Evolutionary conservation across 1,140 invertebrate genomes (phyloP).

Genomic region (Centruroides vittatus): DNA sequence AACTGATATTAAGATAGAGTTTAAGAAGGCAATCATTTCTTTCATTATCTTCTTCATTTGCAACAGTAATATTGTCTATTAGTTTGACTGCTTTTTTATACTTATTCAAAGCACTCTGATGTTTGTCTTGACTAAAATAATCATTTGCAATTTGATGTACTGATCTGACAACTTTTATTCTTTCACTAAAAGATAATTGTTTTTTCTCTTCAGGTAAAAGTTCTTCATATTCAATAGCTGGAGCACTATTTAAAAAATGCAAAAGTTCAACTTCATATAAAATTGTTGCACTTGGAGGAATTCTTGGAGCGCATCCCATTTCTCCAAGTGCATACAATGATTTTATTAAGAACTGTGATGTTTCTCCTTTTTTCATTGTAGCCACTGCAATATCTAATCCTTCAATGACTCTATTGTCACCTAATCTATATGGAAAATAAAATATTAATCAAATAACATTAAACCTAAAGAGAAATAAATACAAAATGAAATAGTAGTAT

Average conservation of each 20-base stretch:
- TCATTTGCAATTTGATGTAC: slow-evolving; percentile 47
- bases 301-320: slow-evolving; percentile 44
- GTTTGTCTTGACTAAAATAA: slow-evolving; percentile 55
- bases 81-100: slow-evolving; percentile 52
- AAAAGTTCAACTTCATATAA: slow-evolving; percentile 14
- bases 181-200: slow-evolving; percentile 49
- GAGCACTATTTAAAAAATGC: slow-evolving; percentile 64
- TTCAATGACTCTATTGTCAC: slow-evolving; percentile 29
- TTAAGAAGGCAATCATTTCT: slow-evolving; percentile 50
- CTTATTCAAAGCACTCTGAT: slow-evolving; percentile 56
- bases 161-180: slow-evolving; percentile 45
- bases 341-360: slow-evolving; percentile 46
- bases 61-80: slow-evolving; percentile 21
- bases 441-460: too few relatives aligned
- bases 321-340: slow-evolving; percentile 48
- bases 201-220: slow-evolving; percentile 52
- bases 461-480: too few relatives aligned
- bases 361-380: slow-evolving; percentile 48
- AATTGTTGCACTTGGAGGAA: slow-evolving; percentile 35
- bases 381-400: slow-evolving; percentile 48
- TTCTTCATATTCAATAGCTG: slow-evolving; percentile 64
- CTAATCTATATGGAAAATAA: not conserved
- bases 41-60: slow-evolving; percentile 35
- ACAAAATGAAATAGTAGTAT: too few relatives aligned
- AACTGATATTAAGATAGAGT: slow-evolving; percentile 61